These are phyloP conservation scores for honey bee (Apis mellifera) DNA, from an alignment of 1,140 invertebrate genomes.

Conservation along the genomic window Amel_HAv3.1 CM009936.2:12485501-12486000, in stretches of 20 bases:
- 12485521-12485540: constrained; percentile 66
- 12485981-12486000: neutral
- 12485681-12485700: constrained; percentile 58
- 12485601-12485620: constrained; percentile 50
- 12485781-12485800: neutral
- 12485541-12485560: constrained; percentile 71
- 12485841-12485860: constrained; percentile 41
- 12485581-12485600: constrained; percentile 70
- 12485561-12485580: constrained; percentile 76
- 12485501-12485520: constrained; percentile 1
- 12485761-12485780: neutral
- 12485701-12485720: constrained; percentile 41
- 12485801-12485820: too few species aligned
- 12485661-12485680: constrained; percentile 43
- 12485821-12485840: constrained; percentile 10
- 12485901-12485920: neutral
- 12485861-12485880: constrained; percentile 21
- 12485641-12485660: constrained; percentile 48
- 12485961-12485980: too few species aligned
- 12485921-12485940: constrained; percentile 1
- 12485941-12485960: neutral
- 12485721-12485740: neutral
- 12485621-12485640: constrained; percentile 52
- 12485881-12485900: constrained; percentile 10
- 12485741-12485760: neutral